phyloP scores from a whole-genome alignment of 2,113 vertebrate species.

The Oreochromis spilurus region DNA sequence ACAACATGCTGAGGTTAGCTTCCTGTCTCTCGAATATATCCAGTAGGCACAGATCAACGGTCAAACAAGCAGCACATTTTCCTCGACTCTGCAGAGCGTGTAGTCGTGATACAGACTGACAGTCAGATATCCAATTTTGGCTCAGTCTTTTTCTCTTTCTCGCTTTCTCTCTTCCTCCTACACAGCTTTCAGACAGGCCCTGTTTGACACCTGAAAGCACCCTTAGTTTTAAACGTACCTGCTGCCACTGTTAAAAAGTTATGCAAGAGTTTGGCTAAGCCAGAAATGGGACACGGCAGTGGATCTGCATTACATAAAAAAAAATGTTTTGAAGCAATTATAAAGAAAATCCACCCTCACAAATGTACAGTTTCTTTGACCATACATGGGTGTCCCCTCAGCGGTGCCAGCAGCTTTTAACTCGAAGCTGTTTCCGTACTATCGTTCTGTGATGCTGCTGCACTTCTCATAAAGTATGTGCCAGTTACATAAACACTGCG shows the following conservation, averaged over 20 bases:
- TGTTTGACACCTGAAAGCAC: constrained; percentile 60
- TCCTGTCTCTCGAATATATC: neutral
- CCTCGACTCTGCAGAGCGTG: neutral
- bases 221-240: constrained; percentile 50
- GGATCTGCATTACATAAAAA: neutral
- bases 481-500: neutral
- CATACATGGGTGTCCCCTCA: neutral
- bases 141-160: constrained; percentile 11
- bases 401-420: neutral
- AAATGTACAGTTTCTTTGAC: neutral
- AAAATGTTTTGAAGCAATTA: constrained; percentile 6
- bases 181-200: constrained; percentile 50
- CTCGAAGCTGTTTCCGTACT: neutral
- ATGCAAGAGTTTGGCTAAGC: constrained; percentile 58
- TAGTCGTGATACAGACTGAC: constrained; percentile 35
- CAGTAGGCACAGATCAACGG: constrained; percentile 4
- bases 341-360: constrained; percentile 18
- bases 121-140: constrained; percentile 41
- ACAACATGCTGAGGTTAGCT: neutral
- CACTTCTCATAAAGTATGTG: neutral
- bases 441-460: neutral
- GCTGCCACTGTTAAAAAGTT: constrained; percentile 51
- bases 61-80: constrained; percentile 13
- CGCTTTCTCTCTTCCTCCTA: constrained; percentile 43
- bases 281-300: constrained; percentile 25